Conservation (phyloP, 2,797 vertebrate genomes). For the Perodicticus potto region DNA sequence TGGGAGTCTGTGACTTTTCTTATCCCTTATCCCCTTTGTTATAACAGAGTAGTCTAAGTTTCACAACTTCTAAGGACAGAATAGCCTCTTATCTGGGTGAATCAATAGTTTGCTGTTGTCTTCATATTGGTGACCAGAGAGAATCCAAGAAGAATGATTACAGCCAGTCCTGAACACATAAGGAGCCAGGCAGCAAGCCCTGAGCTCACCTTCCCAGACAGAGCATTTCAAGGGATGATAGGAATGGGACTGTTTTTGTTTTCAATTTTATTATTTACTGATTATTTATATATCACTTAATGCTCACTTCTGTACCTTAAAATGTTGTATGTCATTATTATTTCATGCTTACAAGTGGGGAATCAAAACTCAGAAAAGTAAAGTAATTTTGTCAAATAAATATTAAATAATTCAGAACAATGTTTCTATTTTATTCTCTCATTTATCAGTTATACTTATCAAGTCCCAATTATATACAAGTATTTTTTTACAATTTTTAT, state of each 20-base stretch:
- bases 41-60: background rate
- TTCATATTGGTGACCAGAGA: background rate
- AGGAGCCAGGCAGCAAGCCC: background rate
- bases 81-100: background rate
- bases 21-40: background rate
- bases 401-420: background rate
- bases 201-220: background rate
- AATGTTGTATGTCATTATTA: background rate
- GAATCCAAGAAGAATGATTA: background rate
- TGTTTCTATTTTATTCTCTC: background rate
- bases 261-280: background rate
- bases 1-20: background rate
- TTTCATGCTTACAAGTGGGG: background rate
- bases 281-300: background rate
- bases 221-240: background rate
- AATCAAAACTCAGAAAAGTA: background rate
- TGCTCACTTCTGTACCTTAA: background rate
- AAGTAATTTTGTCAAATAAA: background rate
- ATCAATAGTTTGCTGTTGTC: background rate
- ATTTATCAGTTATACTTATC: background rate
- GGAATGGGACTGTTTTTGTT: background rate
- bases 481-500: background rate
- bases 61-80: background rate
- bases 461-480: background rate
- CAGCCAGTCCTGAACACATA: fast-evolving